Conservation (phyloP, 53 echinoderm and acorn worm genomes). For the Patiria pectinifera region DNA sequence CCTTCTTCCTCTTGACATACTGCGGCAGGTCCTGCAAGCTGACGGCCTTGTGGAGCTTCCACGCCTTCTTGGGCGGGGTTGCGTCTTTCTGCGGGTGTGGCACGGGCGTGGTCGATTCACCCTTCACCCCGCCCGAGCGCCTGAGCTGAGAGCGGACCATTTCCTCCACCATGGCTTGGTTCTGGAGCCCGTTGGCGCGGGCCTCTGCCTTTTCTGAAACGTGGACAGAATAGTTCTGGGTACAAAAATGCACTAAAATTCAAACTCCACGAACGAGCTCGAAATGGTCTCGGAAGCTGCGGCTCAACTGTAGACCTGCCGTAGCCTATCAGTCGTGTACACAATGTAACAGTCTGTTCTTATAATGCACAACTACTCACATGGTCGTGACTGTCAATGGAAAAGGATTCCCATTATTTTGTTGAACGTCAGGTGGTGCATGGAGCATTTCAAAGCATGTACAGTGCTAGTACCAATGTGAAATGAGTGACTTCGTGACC, state of each 20-base stretch:
- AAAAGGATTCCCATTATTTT: too few species aligned
- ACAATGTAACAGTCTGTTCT: too few species aligned
- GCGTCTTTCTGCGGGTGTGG: constrained; percentile 34
- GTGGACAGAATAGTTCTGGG: background rate
- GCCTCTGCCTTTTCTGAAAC: constrained; percentile 24
- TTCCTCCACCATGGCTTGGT: constrained; percentile 37
- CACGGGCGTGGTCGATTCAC: constrained; percentile 62
- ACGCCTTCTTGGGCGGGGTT: constrained; percentile 58
- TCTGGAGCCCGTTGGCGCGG: constrained; percentile 32
- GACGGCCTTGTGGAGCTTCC: constrained; percentile 74
- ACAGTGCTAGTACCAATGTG: too few species aligned
- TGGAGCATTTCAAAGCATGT: too few species aligned
- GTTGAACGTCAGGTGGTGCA: too few species aligned
- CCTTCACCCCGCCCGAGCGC: constrained; percentile 62
- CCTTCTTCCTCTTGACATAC: constrained; percentile 75
- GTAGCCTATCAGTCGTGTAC: too few species aligned
- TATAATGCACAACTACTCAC: too few species aligned
- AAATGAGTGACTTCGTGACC: too few species aligned
- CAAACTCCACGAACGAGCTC: too few species aligned
- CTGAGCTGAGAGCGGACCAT: constrained; percentile 17
- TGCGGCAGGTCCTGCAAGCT: constrained; percentile 64
- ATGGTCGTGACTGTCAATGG: too few species aligned
- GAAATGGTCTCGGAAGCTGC: too few species aligned
- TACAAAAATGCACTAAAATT: background rate
- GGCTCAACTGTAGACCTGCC: too few species aligned